Percentiles rank a stretch among this genome's conserved stretches.
Conservation (phyloP, 2,797 vertebrate genomes). For the Oryzias dopingdopingensis region DNA sequence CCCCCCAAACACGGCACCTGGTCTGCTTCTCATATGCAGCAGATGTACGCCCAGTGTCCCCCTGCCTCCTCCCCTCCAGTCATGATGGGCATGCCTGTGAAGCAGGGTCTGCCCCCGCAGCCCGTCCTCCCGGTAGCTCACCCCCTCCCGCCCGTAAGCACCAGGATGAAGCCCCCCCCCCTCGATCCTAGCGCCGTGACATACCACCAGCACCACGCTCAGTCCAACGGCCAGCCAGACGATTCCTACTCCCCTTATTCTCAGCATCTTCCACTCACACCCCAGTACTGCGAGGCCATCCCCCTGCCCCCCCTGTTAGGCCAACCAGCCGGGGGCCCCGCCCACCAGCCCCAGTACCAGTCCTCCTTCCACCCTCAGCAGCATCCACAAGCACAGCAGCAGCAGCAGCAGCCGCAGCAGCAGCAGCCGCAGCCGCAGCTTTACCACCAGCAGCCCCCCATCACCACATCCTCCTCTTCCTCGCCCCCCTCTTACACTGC, state of each 20-base stretch:
- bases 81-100: conserved; percentile 72
- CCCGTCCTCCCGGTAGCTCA: conserved; percentile 75
- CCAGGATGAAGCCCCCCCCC: conserved; percentile 73
- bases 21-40: conserved; percentile 77
- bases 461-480: conserved; percentile 66
- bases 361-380: conserved; percentile 78
- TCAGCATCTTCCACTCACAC: conserved; percentile 63
- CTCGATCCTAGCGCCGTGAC: conserved; percentile 54
- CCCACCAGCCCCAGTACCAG: conserved; percentile 68
- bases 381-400: conserved; percentile 58
- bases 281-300: conserved; percentile 73
- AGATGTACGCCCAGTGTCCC: conserved; percentile 74
- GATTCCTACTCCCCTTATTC: conserved; percentile 70
- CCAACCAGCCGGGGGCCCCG: conserved; percentile 67
- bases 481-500: conserved; percentile 84
- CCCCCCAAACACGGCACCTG: conserved; percentile 78
- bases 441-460: conserved; percentile 75
- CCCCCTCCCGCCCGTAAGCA: conserved; percentile 74
- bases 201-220: conserved; percentile 53
- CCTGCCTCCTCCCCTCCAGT: conserved; percentile 73
- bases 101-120: conserved; percentile 72
- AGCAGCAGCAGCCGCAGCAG: conserved; percentile 80
- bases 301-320: conserved; percentile 69
- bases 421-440: conserved; percentile 77
- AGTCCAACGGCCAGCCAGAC: conserved; percentile 71